These are phyloP conservation scores for Thinocorus orbignyianus DNA, from an alignment of 2,113 vertebrate genomes.

Conservation along the genomic window DNA sequence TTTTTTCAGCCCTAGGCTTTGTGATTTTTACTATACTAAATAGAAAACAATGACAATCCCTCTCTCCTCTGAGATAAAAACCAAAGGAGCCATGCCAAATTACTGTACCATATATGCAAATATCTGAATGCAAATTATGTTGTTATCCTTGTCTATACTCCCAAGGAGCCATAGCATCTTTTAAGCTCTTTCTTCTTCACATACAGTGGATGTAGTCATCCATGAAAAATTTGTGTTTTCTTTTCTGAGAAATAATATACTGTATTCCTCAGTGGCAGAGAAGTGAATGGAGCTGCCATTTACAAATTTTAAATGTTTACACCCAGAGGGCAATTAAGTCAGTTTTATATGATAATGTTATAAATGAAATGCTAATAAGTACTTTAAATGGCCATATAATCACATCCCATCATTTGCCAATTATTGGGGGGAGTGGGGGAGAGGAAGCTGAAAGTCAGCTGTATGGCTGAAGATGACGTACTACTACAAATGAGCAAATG, in stretches of 20 bases:
- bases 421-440: background rate
- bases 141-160: constrained; percentile 52
- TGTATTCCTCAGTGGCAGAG: constrained; percentile 43
- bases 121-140: constrained; percentile 52
- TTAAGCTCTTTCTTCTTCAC: constrained; percentile 48
- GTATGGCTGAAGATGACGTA: background rate
- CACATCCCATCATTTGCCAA: constrained; percentile 42
- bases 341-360: constrained; percentile 69
- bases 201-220: background rate
- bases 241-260: constrained; percentile 47
- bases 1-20: background rate
- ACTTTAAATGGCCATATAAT: constrained; percentile 63
- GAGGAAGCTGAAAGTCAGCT: background rate
- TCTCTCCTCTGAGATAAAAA: constrained; percentile 31
- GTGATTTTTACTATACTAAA: constrained; percentile 12
- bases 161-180: constrained; percentile 37
- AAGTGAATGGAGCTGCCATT: constrained; percentile 48
- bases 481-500: background rate
- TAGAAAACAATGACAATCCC: constrained; percentile 9
- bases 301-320: constrained; percentile 70
- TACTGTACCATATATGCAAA: constrained; percentile 50
- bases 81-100: constrained; percentile 23
- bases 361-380: constrained; percentile 74
- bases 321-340: constrained; percentile 61
- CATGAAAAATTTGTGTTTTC: constrained; percentile 53